phyloP scores from a whole-genome alignment of 1,140 invertebrate genomes.

The Harlomillsia oculata region DNA sequence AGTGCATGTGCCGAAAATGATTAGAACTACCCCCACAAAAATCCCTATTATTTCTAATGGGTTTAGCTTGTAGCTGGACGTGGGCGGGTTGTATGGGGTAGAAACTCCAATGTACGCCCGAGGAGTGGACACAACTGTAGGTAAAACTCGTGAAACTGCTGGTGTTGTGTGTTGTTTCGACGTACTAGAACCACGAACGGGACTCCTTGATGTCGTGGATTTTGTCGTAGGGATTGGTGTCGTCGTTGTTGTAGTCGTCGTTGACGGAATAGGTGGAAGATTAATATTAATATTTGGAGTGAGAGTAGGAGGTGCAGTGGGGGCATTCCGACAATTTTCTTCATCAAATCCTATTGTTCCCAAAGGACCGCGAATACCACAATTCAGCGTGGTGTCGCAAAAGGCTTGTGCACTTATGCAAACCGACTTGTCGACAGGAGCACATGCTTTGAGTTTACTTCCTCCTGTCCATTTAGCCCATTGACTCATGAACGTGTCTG shows the following conservation, averaged over 20 bases:
- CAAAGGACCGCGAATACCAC: slow-evolving; percentile 14
- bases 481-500: slow-evolving; percentile 14
- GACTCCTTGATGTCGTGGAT: too few relatives aligned
- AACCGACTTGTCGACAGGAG: slow-evolving; percentile 9
- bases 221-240: too few relatives aligned
- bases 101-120: slow-evolving; percentile 17
- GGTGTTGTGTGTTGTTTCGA: not conserved
- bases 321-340: slow-evolving; percentile 6
- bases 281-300: not conserved
- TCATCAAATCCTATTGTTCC: slow-evolving; percentile 21
- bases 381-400: slow-evolving; percentile 14
- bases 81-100: slow-evolving; percentile 15
- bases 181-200: too few relatives aligned
- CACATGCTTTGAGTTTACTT: slow-evolving; percentile 9
- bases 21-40: slow-evolving; percentile 13
- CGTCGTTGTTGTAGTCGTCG: too few relatives aligned
- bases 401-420: slow-evolving; percentile 6
- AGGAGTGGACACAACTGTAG: not conserved
- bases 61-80: slow-evolving; percentile 6
- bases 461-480: slow-evolving; percentile 19
- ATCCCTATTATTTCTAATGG: slow-evolving; percentile 16
- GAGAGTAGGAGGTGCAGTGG: not conserved
- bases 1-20: slow-evolving; percentile 22
- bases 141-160: not conserved
- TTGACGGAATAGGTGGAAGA: not conserved